Evolutionary conservation across 2,113 vertebrate genomes (phyloP), one percentile per base, ranked within the genome.

Genomic region (Saimiri boliviensis): DNA sequence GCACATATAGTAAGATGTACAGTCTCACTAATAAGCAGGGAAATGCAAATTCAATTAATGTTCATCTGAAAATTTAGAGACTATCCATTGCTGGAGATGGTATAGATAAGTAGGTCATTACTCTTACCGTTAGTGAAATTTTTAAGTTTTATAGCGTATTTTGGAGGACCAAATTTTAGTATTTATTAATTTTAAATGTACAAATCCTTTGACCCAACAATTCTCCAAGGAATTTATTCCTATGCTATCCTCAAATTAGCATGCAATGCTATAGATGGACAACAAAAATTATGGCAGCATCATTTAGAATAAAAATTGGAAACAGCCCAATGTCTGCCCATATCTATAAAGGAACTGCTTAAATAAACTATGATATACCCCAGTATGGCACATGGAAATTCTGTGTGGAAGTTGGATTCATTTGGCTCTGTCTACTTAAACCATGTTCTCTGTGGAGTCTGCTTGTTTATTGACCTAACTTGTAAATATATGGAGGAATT

Each of bases 341-440:
- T n/a, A 70, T 27, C 45, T 30, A 52, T 32, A 70, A 87, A 30
- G 19, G n/a, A 93, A 86, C 6, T 83, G 8, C 20, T 83, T 79
- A 83, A 94, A n/a, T 52, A n/a, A 86, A 45, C 2, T 35, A 16
- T 70, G 40, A 4, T 40, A 52, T 35, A 32, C 4, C 8, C 35
- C 10, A 8, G 27, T 14, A 63, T 63, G 60, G 27, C 60, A 6
- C 60, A 14, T 63, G 60, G 60, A 2, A 63, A 63, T 63, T 63
- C 60, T 63, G 27, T n/a, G 32, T 8, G 16, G 66, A 68, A 68
- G 66, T 40, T 95, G 45, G 19, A 97, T 70, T 92, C 85, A 85
- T 12, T 86, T 95, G 32, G 23, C 91, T 85, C 71, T 96, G 84
- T 97, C 88, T 83, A 23, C 47, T 86, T 92, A 86, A 90, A 80